These are phyloP conservation scores for Venturia canescens DNA, from an alignment of 1,140 invertebrate species.

Conservation along the genomic window DNA sequence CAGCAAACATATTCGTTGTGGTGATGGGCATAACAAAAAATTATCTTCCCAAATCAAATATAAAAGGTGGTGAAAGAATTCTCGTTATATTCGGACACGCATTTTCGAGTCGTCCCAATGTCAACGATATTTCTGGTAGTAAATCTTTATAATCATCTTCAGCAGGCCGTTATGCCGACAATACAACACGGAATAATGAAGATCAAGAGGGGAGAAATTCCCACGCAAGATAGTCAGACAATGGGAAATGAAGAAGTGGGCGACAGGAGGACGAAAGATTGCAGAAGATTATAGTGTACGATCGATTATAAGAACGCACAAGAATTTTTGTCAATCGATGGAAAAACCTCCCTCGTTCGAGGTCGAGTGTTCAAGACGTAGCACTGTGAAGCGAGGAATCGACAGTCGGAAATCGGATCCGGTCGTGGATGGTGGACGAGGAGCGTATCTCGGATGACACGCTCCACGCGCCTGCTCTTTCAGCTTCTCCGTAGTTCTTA, in stretches of 20 bases:
- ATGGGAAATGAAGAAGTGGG: not conserved
- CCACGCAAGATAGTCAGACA: not conserved
- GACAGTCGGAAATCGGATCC: constrained; percentile 39
- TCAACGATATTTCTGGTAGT: too few species aligned
- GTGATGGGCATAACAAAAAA: too few species aligned
- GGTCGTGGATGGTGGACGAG: constrained; percentile 12
- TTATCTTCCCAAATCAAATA: not conserved
- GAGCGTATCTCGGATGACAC: constrained; percentile 5
- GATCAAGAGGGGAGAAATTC: constrained; percentile 3
- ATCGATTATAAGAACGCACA: not conserved
- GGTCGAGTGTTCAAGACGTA: constrained; percentile 1
- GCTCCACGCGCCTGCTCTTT: not conserved
- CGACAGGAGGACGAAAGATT: constrained; percentile 14
- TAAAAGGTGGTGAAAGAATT: not conserved
- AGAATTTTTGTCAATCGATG: not conserved
- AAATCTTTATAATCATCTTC: not conserved
- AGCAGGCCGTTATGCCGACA: not conserved
- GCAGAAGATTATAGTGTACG: constrained; percentile 2
- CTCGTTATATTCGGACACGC: not conserved
- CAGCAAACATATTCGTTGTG: too few species aligned
- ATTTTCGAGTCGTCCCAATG: not conserved
- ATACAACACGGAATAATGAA: too few species aligned
- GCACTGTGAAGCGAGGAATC: not conserved
- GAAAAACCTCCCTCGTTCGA: not conserved
- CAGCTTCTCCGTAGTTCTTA: constrained; percentile 34